Conservation (phyloP, 2,888 invertebrate species). For the Linyphia triangularis region DNA sequence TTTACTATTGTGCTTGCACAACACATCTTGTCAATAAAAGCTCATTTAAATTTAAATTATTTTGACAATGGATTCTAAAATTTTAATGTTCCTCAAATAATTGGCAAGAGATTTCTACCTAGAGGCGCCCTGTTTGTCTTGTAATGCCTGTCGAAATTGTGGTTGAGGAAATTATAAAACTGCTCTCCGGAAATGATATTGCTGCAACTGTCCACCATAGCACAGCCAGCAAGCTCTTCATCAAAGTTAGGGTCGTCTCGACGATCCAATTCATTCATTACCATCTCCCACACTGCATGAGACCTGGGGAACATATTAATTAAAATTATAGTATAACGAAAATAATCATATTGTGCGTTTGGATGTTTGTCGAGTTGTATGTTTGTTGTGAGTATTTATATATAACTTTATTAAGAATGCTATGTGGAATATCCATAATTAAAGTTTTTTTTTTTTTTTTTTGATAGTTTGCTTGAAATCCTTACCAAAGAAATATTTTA, state of each 20-base stretch:
- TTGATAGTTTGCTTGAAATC: too few species aligned
- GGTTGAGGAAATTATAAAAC: constrained; percentile 95
- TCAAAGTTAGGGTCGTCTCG: constrained; percentile 96
- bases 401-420: too few species aligned
- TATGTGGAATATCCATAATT: too few species aligned
- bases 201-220: constrained; percentile 93
- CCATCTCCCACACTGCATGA: constrained; percentile 97
- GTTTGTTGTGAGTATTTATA: too few species aligned
- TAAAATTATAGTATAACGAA: too few species aligned
- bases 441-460: too few species aligned
- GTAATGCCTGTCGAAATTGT: constrained; percentile 96
- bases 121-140: constrained; percentile 95
- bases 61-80: too few species aligned
- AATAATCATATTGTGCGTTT: too few species aligned
- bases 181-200: constrained; percentile 95
- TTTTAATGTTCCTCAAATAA: constrained; percentile 93
- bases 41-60: neutral
- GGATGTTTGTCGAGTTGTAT: too few species aligned
- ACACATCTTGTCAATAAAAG: neutral
- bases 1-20: neutral
- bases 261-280: constrained; percentile 95
- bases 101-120: constrained; percentile 80
- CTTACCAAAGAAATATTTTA: too few species aligned
- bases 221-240: constrained; percentile 93
- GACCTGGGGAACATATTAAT: too few species aligned